Percentiles rank a stretch among this genome's conserved stretches.
Conservation (phyloP, 1,140 invertebrate species). For the Drosophila gunungcola region DNA sequence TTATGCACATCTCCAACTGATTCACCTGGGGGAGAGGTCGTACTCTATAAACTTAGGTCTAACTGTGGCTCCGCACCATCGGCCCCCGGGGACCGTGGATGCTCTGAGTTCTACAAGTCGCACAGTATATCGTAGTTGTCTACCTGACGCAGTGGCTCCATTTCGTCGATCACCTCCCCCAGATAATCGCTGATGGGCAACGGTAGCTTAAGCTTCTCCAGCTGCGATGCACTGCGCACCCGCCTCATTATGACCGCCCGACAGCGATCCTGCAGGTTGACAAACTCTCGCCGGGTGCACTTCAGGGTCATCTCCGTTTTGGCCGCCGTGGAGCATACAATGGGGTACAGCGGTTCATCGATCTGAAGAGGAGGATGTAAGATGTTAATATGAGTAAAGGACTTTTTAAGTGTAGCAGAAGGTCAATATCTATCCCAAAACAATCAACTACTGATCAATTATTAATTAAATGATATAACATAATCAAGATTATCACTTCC, state of each 20-base stretch:
- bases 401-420: too few relatives aligned
- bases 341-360: slow-evolving; percentile 88
- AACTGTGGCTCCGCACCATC: background rate
- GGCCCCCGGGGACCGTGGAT: background rate
- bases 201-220: slow-evolving; percentile 85
- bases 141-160: slow-evolving; percentile 71
- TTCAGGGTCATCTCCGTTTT: slow-evolving; percentile 90
- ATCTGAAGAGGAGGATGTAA: slow-evolving; percentile 36
- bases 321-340: slow-evolving; percentile 90
- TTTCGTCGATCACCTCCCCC: slow-evolving; percentile 84
- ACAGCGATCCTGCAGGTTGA: slow-evolving; percentile 89
- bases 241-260: slow-evolving; percentile 86
- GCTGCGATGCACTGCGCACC: slow-evolving; percentile 80
- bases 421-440: too few relatives aligned
- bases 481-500: too few relatives aligned
- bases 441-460: too few relatives aligned
- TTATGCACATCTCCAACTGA: slow-evolving; percentile 49
- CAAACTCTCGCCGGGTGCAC: slow-evolving; percentile 87
- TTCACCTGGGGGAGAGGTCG: slow-evolving; percentile 52
- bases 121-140: slow-evolving; percentile 83
- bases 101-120: slow-evolving; percentile 64
- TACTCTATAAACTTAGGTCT: slow-evolving; percentile 44
- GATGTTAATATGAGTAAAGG: too few relatives aligned
- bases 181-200: slow-evolving; percentile 85
- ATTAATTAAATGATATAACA: too few relatives aligned